Evolutionary conservation across 2,888 invertebrate genomes (phyloP).

Genomic region (Anagyrus pseudococci): DNA sequence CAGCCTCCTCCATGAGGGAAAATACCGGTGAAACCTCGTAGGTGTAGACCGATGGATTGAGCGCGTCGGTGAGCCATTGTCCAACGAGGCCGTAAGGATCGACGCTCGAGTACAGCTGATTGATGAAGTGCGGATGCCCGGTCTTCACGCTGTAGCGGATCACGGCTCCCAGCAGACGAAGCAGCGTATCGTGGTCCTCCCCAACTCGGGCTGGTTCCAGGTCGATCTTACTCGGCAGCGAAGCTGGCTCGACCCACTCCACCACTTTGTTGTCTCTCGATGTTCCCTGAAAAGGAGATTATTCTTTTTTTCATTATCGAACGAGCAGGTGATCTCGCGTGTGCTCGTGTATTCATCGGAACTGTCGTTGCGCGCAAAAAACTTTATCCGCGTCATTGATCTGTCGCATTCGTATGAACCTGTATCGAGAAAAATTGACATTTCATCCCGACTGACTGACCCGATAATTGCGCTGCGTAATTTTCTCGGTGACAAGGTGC

Average conservation of each 20-base stretch:
- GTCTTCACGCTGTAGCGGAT: slow-evolving; percentile 88
- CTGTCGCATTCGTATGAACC: too few relatives aligned
- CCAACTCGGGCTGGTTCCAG: slow-evolving; percentile 69
- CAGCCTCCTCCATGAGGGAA: slow-evolving; percentile 84
- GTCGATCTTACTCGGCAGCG: slow-evolving; percentile 73
- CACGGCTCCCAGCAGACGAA: slow-evolving; percentile 61
- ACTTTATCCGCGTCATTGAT: too few relatives aligned
- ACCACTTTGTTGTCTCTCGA: slow-evolving; percentile 76
- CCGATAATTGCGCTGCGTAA: too few relatives aligned
- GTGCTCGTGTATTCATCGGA: background rate
- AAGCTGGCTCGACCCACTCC: slow-evolving; percentile 81
- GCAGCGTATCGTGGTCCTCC: slow-evolving; percentile 72
- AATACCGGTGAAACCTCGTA: slow-evolving; percentile 91
- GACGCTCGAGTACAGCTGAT: slow-evolving; percentile 84
- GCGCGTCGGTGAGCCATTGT: slow-evolving; percentile 84
- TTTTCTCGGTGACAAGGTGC: too few relatives aligned
- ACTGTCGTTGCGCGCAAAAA: background rate
- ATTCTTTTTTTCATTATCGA: background rate
- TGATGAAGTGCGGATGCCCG: slow-evolving; percentile 88
- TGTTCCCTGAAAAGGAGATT: slow-evolving; percentile 63
- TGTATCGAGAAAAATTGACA: too few relatives aligned
- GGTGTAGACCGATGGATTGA: slow-evolving; percentile 88
- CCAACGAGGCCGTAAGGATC: slow-evolving; percentile 86
- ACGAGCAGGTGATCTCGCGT: too few relatives aligned
- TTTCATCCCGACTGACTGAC: too few relatives aligned